Conservation (phyloP, 2,797 vertebrate species). For the Phyllotis vaccarum region DNA sequence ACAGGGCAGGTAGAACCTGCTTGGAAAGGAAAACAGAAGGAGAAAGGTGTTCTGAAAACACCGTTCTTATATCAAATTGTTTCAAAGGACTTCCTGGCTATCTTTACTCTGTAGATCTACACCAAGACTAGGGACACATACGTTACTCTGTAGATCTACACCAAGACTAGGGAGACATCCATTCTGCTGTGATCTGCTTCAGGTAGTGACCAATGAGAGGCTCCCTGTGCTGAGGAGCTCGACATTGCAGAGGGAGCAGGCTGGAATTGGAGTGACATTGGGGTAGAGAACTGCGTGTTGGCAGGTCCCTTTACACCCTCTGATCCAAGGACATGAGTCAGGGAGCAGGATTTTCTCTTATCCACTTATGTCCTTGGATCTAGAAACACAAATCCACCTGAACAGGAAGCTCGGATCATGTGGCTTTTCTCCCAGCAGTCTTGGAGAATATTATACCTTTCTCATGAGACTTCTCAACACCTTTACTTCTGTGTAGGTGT, state of each 20-base stretch:
- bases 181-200: neutral
- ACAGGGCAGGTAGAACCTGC: slow-evolving; percentile 12
- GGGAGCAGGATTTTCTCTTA: neutral
- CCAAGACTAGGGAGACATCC: neutral
- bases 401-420: neutral
- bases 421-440: neutral
- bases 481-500: slow-evolving; percentile 40
- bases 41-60: neutral
- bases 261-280: neutral
- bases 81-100: neutral
- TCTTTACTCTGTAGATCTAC: slow-evolving; percentile 25
- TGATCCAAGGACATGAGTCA: neutral
- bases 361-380: neutral
- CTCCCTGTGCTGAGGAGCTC: neutral
- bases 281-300: neutral
- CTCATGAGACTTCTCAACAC: neutral
- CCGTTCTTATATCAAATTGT: neutral
- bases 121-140: neutral
- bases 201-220: neutral
- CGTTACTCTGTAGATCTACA: slow-evolving; percentile 5
- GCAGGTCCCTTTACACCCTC: neutral
- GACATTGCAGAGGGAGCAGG: neutral
- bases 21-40: slow-evolving; percentile 15
- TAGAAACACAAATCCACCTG: neutral
- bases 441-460: neutral